Percentiles rank a stretch among this genome's conserved stretches.
These are phyloP conservation scores for Typhlichthys eigenmanni DNA, from an alignment of 2,797 vertebrate genomes.

Conservation along the genomic window DNA sequence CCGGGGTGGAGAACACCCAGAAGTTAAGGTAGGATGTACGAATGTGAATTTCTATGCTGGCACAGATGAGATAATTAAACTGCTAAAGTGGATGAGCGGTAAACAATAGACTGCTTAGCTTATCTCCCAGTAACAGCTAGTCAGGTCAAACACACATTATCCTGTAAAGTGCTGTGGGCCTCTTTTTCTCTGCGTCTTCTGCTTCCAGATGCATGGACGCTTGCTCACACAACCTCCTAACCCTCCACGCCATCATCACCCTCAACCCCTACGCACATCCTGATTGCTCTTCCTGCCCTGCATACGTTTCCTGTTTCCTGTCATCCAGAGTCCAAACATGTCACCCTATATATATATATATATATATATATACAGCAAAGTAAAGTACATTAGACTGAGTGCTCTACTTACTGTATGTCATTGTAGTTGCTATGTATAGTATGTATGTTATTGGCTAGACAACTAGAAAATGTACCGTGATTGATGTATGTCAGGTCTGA, in stretches of 20 bases:
- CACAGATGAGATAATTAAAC: conserved; percentile 69
- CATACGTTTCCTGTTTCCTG: background rate
- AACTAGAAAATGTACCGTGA: too few relatives aligned
- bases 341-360: too few relatives aligned
- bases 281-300: background rate
- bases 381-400: too few relatives aligned
- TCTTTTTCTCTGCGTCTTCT: conserved; percentile 3
- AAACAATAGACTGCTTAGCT: conserved; percentile 65
- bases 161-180: conserved; percentile 40
- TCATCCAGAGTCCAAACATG: too few relatives aligned
- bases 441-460: too few relatives aligned
- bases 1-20: conserved; percentile 8
- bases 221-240: conserved; percentile 1
- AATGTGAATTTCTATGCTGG: conserved; percentile 48
- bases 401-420: too few relatives aligned
- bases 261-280: background rate
- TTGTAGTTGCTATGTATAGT: too few relatives aligned
- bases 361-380: too few relatives aligned
- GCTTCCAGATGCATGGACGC: conserved; percentile 14
- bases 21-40: conserved; percentile 26
- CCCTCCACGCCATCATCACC: too few relatives aligned
- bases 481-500: too few relatives aligned
- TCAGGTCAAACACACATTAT: conserved; percentile 67
- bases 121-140: conserved; percentile 65
- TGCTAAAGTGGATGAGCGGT: conserved; percentile 29